Conservation (phyloP, 2,113 vertebrate species). For the Sphyrna mokarran region DNA sequence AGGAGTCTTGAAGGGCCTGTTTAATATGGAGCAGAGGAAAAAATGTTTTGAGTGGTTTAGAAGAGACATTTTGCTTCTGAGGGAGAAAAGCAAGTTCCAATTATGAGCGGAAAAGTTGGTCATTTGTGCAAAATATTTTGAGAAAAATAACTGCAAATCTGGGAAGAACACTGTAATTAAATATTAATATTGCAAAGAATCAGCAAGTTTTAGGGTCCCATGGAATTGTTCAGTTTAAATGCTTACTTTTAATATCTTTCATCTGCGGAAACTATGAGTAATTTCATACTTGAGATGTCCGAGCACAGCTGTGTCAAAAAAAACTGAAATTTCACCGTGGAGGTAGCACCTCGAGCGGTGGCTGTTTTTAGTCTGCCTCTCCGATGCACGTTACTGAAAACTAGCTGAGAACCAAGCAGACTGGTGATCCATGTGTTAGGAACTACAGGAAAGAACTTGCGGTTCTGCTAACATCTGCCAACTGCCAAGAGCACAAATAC, state of each 20-base stretch:
- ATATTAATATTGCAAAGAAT: not conserved
- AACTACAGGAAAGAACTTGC: constrained; percentile 16
- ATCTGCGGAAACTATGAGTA: not conserved
- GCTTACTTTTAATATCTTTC: not conserved
- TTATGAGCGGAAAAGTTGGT: not conserved
- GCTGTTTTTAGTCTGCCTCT: not conserved
- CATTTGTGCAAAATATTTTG: not conserved
- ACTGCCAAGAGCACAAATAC: constrained; percentile 49
- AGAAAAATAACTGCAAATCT: not conserved
- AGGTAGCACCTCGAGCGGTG: not conserved
- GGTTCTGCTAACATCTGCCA: constrained; percentile 48
- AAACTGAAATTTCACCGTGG: not conserved
- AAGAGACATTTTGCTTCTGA: not conserved
- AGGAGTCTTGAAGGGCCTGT: no score
- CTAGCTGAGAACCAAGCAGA: not conserved
- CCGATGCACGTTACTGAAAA: not conserved
- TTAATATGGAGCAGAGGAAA: no score
- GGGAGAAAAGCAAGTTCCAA: not conserved
- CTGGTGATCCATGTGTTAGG: not conserved
- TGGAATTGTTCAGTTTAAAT: not conserved
- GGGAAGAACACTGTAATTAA: not conserved
- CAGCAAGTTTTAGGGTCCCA: not conserved
- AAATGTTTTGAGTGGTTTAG: no score
- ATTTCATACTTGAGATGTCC: not conserved
- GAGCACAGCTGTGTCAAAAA: not conserved